Percentiles rank a stretch among this genome's conserved stretches.
Evolutionary conservation across 2,113 vertebrate genomes (phyloP).

Genomic region (Motacilla tschutschensis): DNA sequence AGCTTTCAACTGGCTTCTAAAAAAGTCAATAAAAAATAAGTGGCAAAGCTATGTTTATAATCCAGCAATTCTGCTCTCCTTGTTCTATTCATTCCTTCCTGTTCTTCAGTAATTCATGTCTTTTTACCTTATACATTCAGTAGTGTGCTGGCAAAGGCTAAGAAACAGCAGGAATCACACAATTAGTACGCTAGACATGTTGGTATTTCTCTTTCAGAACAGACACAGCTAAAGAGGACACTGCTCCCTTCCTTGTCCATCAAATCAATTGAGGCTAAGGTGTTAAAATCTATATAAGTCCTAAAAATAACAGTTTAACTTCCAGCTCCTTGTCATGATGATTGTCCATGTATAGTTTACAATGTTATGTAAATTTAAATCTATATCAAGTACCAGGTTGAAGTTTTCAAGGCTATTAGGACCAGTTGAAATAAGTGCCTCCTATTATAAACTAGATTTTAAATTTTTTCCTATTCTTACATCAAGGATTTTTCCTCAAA

Average conservation of each 20-base stretch:
- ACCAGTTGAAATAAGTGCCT: not conserved
- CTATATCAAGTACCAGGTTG: not conserved
- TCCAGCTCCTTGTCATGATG: not conserved
- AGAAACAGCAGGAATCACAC: not conserved
- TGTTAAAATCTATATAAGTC: not conserved
- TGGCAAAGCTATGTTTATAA: not conserved
- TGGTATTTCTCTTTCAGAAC: not conserved
- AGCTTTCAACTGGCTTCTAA: not conserved
- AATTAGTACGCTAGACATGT: not conserved
- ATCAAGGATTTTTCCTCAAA: not conserved
- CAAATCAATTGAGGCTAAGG: not conserved
- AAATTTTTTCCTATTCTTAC: not conserved
- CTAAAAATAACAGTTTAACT: not conserved
- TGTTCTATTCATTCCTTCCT: not conserved
- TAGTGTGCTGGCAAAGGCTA: not conserved
- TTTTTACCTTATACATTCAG: not conserved
- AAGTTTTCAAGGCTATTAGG: not conserved
- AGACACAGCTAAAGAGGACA: not conserved
- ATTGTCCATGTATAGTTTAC: not conserved
- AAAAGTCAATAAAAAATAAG: not conserved
- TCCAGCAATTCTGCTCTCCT: not conserved
- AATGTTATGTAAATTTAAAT: not conserved
- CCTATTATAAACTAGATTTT: not conserved
- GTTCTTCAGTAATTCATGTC: not conserved
- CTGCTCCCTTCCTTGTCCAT: not conserved